These are phyloP conservation scores for Grus americana DNA, from an alignment of 2,113 vertebrate genomes.

Conservation along the genomic window DNA sequence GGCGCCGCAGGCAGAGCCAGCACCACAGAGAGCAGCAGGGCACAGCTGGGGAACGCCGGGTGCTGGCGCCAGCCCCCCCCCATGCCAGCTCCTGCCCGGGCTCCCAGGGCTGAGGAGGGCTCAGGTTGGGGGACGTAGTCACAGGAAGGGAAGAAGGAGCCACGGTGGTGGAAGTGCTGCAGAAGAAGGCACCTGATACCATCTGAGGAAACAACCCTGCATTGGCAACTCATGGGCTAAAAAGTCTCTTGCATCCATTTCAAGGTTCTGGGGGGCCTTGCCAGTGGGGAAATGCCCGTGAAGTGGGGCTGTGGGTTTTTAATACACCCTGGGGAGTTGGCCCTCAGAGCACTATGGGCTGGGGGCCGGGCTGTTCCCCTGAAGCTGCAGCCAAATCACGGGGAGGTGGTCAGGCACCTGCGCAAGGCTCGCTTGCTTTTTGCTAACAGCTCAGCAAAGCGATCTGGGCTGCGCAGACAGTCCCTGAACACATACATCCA, in stretches of 20 bases:
- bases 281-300: rapidly evolving
- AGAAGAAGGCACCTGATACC: not conserved
- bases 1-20: not conserved
- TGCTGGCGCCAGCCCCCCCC: not conserved
- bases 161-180: not conserved
- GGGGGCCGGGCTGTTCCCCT: not conserved
- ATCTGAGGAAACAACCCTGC: not conserved
- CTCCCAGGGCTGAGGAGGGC: not conserved
- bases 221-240: rapidly evolving
- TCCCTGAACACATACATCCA: not conserved
- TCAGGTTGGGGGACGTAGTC: too few relatives aligned
- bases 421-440: rapidly evolving
- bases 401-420: not conserved
- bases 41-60: rapidly evolving
- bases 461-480: rapidly evolving
- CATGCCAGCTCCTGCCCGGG: not conserved
- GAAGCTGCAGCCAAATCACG: not conserved
- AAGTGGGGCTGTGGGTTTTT: not conserved
- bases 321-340: rapidly evolving
- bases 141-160: not conserved
- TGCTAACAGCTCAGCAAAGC: not conserved
- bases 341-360: not conserved
- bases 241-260: not conserved
- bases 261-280: not conserved
- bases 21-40: not conserved